Evolutionary conservation across 2,113 vertebrate genomes (phyloP).

Genomic region (Platysteira castanea): DNA sequence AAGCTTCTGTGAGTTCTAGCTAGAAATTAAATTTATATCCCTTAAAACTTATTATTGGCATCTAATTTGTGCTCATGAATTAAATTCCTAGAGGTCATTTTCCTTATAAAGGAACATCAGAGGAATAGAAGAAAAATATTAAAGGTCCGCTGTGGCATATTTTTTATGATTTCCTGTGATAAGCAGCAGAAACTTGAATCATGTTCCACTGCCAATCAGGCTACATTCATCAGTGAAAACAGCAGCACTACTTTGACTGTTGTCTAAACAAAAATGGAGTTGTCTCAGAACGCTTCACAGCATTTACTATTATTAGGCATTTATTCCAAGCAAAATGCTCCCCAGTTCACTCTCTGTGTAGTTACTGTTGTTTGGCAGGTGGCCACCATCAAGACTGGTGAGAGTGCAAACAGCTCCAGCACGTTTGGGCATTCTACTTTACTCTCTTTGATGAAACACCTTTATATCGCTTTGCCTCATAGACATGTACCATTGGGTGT

Average conservation of each 20-base stretch:
- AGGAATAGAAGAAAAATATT: background rate
- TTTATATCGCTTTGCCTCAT: background rate
- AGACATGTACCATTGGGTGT: background rate
- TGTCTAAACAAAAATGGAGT: background rate
- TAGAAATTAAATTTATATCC: background rate
- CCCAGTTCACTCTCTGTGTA: background rate
- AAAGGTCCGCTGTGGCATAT: background rate
- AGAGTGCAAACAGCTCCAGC: background rate
- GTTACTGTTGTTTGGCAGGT: background rate
- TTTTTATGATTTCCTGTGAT: background rate
- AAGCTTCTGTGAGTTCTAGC: background rate
- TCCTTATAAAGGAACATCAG: background rate
- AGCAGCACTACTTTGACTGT: background rate
- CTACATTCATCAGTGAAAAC: background rate
- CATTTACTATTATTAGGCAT: background rate
- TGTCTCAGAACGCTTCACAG: background rate
- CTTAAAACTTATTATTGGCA: background rate
- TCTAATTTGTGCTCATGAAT: background rate
- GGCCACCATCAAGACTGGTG: background rate
- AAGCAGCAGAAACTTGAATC: background rate
- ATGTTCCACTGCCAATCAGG: background rate
- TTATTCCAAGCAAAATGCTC: background rate
- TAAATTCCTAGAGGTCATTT: background rate
- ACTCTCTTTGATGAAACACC: background rate
- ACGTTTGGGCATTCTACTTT: background rate